Evolutionary conservation across 2,888 invertebrate genomes (phyloP).

Genomic region (Torymus aiolomorphi): DNA sequence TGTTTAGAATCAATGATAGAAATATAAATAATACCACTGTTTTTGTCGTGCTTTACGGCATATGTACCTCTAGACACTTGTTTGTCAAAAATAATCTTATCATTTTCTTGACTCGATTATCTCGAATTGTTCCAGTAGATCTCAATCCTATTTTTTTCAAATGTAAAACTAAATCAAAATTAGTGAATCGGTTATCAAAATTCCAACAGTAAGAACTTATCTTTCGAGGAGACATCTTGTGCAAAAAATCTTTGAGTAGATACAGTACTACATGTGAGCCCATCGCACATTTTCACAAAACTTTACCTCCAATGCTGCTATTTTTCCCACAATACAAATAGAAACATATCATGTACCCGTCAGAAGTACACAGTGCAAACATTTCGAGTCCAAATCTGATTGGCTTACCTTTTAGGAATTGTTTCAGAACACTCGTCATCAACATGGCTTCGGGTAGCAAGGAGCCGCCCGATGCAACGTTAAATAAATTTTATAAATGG

Average conservation of each 20-base stretch:
- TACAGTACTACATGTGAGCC: background rate
- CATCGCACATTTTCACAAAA: background rate
- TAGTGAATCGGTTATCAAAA: conserved; percentile 15
- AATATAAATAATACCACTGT: conserved; percentile 1
- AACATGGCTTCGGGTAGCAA: no score
- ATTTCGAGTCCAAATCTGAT: no score
- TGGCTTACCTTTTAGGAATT: no score
- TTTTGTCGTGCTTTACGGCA: no score
- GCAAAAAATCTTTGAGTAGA: background rate
- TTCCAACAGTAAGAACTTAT: background rate
- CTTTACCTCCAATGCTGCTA: background rate
- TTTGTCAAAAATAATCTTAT: background rate
- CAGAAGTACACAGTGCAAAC: no score
- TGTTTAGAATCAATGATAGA: conserved; percentile 6
- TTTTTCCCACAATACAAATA: no score
- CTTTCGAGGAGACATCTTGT: conserved; percentile 14
- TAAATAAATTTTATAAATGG: no score
- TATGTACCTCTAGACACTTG: background rate
- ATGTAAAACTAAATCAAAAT: conserved; percentile 10
- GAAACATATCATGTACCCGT: no score
- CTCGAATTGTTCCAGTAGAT: conserved; percentile 16
- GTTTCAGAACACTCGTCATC: no score
- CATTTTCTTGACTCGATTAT: conserved; percentile 3
- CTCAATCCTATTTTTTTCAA: conserved; percentile 10
- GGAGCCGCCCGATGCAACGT: no score